Percentiles rank a stretch among this genome's conserved stretches.
Conservation (phyloP, 37 sponge, comb jelly and placozoan genomes). For the Cliona cf. orientalis region DNA sequence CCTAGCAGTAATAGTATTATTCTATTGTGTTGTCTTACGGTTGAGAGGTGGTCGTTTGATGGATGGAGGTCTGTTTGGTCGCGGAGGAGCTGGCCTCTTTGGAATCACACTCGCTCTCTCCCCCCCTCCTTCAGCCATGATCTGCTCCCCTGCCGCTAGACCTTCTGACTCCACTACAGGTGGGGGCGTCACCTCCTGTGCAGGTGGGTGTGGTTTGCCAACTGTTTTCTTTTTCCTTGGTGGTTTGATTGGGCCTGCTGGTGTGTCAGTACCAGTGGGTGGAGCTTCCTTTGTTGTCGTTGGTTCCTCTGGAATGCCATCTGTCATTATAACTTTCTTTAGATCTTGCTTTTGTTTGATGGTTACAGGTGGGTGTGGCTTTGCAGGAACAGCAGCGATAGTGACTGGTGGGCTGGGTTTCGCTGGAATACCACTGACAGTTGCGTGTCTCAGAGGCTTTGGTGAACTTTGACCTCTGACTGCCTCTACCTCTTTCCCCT, state of each 20-base stretch:
- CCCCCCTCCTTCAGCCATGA: not conserved
- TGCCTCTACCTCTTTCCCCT: conserved; percentile 1
- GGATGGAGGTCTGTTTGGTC: conserved; percentile 6
- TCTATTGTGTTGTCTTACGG: not conserved
- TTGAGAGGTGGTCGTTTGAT: too few relatives aligned
- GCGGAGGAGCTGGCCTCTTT: conserved; percentile 31
- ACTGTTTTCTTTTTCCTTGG: not conserved
- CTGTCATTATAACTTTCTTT: not conserved
- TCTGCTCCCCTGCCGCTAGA: not conserved
- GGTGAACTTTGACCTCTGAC: too few relatives aligned
- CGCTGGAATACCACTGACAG: not conserved
- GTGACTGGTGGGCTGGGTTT: conserved; percentile 3
- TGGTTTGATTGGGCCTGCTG: conserved; percentile 7
- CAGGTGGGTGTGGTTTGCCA: not conserved
- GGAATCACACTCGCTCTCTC: conserved; percentile 2
- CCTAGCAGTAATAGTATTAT: not conserved
- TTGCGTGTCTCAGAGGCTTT: too few relatives aligned
- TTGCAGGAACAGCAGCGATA: not conserved
- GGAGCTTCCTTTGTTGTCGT: not conserved
- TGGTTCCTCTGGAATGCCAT: not conserved
- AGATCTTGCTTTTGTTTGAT: not conserved
- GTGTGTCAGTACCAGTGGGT: not conserved
- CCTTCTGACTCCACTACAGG: too few relatives aligned
- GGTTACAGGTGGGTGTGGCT: not conserved
- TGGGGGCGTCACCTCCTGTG: not conserved